These are phyloP conservation scores for Athripsodes cinereus DNA, from an alignment of 2,888 invertebrate genomes.

Conservation along the genomic window DNA sequence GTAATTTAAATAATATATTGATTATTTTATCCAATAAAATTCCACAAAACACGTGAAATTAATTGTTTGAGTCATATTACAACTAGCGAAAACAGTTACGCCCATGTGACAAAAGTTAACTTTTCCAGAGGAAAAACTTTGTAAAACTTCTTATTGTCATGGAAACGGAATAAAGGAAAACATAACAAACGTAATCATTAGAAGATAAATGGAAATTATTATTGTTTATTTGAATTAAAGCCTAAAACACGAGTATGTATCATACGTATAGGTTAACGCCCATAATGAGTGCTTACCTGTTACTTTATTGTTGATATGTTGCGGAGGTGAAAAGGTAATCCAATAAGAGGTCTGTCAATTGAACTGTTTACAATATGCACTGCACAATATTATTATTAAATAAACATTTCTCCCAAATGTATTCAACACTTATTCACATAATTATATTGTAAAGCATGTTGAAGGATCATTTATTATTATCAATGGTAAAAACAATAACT, in stretches of 20 bases:
- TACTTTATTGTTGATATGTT: slow-evolving; percentile 21
- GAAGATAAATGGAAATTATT: slow-evolving; percentile 2
- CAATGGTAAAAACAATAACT: not conserved
- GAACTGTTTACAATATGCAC: not conserved
- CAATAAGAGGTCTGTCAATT: slow-evolving; percentile 6
- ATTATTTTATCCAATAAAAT: not conserved
- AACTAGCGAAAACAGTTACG: slow-evolving; percentile 19
- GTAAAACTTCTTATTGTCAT: slow-evolving; percentile 8
- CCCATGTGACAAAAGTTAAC: slow-evolving; percentile 15
- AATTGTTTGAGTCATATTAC: slow-evolving; percentile 21
- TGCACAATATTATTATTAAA: not conserved
- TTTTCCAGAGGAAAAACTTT: slow-evolving; percentile 15
- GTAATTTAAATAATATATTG: too few species aligned
- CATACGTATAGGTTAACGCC: slow-evolving; percentile 26
- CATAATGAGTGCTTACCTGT: slow-evolving; percentile 26
- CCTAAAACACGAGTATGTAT: not conserved
- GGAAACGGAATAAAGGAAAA: not conserved
- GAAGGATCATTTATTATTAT: too few species aligned
- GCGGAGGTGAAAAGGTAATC: slow-evolving; percentile 18
- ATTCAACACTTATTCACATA: too few species aligned
- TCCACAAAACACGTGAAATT: slow-evolving; percentile 17
- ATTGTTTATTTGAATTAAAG: not conserved
- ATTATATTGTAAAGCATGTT: not conserved
- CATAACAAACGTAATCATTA: not conserved
- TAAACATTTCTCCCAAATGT: too few species aligned